These are phyloP conservation scores for Diarsia brunnea DNA, from an alignment of 2,888 invertebrate species.

Conservation along the genomic window DNA sequence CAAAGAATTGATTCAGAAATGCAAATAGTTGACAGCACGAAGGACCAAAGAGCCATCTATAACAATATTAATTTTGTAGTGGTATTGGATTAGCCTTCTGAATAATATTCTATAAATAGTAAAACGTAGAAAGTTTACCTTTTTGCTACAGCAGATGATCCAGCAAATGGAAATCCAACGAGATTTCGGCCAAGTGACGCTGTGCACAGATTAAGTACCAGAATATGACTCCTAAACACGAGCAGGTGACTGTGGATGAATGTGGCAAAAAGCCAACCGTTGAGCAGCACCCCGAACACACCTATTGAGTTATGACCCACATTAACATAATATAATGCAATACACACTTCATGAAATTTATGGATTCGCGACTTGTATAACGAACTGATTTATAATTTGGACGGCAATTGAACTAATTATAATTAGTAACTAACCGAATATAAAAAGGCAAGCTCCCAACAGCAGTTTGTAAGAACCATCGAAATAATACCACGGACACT, in stretches of 20 bases:
- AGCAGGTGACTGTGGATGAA: slow-evolving; percentile 90
- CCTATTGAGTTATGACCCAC: slow-evolving; percentile 78
- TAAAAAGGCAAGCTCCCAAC: slow-evolving; percentile 88
- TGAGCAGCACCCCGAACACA: slow-evolving; percentile 89
- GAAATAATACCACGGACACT: slow-evolving; percentile 90
- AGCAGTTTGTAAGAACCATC: slow-evolving; percentile 89
- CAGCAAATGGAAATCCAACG: slow-evolving; percentile 89
- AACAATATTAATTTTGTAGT: slow-evolving; percentile 61
- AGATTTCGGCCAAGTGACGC: slow-evolving; percentile 89
- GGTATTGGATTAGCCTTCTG: not conserved
- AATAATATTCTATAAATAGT: not conserved
- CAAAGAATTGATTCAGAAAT: slow-evolving; percentile 90
- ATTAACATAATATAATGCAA: slow-evolving; percentile 50
- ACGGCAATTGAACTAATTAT: not conserved
- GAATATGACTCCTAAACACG: slow-evolving; percentile 88
- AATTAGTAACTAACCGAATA: slow-evolving; percentile 85
- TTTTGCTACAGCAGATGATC: slow-evolving; percentile 88
- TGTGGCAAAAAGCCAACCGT: slow-evolving; percentile 90
- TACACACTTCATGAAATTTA: slow-evolving; percentile 33
- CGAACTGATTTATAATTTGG: slow-evolving; percentile 19
- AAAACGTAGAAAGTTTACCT: slow-evolving; percentile 76
- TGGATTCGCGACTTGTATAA: slow-evolving; percentile 16
- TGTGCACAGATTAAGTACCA: slow-evolving; percentile 89
- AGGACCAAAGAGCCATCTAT: slow-evolving; percentile 90
- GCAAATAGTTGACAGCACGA: slow-evolving; percentile 90